Conservation (phyloP, 2,888 invertebrate genomes). For the Erynnis tages region DNA sequence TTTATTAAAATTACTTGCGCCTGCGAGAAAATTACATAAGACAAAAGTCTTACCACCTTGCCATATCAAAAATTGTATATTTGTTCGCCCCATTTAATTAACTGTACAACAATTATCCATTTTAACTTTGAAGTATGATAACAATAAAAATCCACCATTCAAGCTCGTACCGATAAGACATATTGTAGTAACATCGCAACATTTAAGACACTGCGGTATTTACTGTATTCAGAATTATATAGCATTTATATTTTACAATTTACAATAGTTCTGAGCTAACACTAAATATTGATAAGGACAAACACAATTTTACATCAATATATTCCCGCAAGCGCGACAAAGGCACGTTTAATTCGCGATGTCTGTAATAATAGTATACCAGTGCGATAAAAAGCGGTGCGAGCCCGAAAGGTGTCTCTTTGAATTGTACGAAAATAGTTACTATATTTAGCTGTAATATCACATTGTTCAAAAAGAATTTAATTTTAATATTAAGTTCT, state of each 20-base stretch:
- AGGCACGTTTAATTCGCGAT: slow-evolving; percentile 14
- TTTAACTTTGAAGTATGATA: slow-evolving; percentile 24
- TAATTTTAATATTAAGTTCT: slow-evolving; percentile 12
- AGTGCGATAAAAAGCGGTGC: slow-evolving; percentile 17
- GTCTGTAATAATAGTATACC: slow-evolving; percentile 3
- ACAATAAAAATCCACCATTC: slow-evolving; percentile 22
- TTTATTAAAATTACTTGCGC: slow-evolving; percentile 20
- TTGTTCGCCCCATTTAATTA: slow-evolving; percentile 19
- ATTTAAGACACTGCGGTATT: slow-evolving; percentile 25
- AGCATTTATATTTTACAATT: not conserved
- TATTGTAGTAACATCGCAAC: slow-evolving; percentile 15
- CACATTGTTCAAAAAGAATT: slow-evolving; percentile 25
- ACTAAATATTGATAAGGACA: slow-evolving; percentile 12
- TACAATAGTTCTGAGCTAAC: not conserved
- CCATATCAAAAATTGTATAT: slow-evolving; percentile 27
- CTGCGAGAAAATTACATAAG: slow-evolving; percentile 18
- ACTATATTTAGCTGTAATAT: slow-evolving; percentile 27
- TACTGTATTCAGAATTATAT: slow-evolving; percentile 12
- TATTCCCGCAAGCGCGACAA: slow-evolving; percentile 14
- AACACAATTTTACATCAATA: slow-evolving; percentile 14
- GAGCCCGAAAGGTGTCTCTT: slow-evolving; percentile 19
- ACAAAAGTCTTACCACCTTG: slow-evolving; percentile 22
- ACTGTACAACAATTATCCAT: slow-evolving; percentile 24
- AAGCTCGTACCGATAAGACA: slow-evolving; percentile 14
- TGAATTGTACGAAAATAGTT: slow-evolving; percentile 27